These are phyloP conservation scores for Andrena bicolor DNA, from an alignment of 2,888 invertebrate species.

Conservation along the genomic window DNA sequence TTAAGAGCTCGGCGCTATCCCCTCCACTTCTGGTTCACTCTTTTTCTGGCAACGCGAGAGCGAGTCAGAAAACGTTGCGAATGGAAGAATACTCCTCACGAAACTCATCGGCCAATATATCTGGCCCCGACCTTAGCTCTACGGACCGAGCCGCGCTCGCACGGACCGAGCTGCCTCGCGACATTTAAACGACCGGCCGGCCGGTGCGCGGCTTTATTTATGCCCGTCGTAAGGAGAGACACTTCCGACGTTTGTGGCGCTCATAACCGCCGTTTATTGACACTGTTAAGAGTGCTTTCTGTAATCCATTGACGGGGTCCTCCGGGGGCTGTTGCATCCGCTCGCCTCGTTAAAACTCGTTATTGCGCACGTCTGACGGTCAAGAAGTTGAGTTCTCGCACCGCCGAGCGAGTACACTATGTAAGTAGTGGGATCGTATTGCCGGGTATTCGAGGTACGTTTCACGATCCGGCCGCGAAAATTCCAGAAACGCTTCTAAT, in stretches of 20 bases:
- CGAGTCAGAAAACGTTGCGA: too few relatives aligned
- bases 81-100: too few relatives aligned
- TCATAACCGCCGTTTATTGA: conserved; percentile 74
- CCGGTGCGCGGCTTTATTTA: conserved; percentile 69
- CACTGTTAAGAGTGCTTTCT: conserved; percentile 71
- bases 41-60: too few relatives aligned
- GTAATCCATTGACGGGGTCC: conserved; percentile 61
- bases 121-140: too few relatives aligned
- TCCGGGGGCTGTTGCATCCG: conserved; percentile 35
- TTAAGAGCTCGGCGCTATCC: too few relatives aligned
- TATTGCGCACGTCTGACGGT: conserved; percentile 27
- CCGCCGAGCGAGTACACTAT: not conserved
- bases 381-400: not conserved
- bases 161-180: conserved; percentile 45
- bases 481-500: conserved; percentile 36
- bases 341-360: conserved; percentile 58
- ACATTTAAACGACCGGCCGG: conserved; percentile 71
- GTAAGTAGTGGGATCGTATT: not conserved
- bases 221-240: conserved; percentile 72
- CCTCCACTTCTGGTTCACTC: too few relatives aligned
- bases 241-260: conserved; percentile 74
- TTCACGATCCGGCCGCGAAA: not conserved
- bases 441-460: not conserved
- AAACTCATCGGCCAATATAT: too few relatives aligned
- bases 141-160: conserved; percentile 27